These are phyloP conservation scores for Semotilus atromaculatus DNA, from an alignment of 2,797 vertebrate species.

Conservation along the genomic window DNA sequence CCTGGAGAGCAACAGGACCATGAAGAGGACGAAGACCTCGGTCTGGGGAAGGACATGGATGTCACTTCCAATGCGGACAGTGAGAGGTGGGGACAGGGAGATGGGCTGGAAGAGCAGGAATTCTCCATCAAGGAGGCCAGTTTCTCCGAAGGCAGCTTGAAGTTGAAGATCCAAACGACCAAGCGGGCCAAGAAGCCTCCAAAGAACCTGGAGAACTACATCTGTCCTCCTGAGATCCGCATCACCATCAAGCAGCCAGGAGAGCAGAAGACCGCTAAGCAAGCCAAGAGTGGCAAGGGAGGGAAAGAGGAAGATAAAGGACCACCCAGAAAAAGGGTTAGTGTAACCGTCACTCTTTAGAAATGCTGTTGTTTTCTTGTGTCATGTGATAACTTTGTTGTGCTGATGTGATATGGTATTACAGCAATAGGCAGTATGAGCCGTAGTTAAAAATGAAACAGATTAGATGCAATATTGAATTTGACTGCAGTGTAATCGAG, in stretches of 20 bases:
- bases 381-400: background rate
- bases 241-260: constrained; percentile 95
- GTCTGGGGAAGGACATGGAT: constrained; percentile 84
- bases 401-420: background rate
- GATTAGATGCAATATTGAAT: background rate
- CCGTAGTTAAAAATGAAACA: too few species aligned
- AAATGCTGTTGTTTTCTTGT: constrained; percentile 4
- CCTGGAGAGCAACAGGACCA: constrained; percentile 86
- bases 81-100: constrained; percentile 84
- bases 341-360: constrained; percentile 42
- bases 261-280: constrained; percentile 85
- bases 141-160: constrained; percentile 97
- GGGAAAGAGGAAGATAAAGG: constrained; percentile 90
- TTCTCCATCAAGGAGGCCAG: constrained; percentile 99
- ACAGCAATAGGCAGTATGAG: background rate
- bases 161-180: constrained; percentile 98
- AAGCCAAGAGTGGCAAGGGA: constrained; percentile 73
- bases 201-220: constrained; percentile 98
- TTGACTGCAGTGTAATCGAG: background rate
- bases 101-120: constrained; percentile 90
- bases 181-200: constrained; percentile 98
- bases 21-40: constrained; percentile 88
- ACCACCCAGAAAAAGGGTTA: constrained; percentile 94
- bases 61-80: constrained; percentile 85
- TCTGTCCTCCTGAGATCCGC: constrained; percentile 97